These are phyloP conservation scores for Wiebesia pumilae DNA, from an alignment of 1,140 invertebrate genomes.

Conservation along the genomic window DNA sequence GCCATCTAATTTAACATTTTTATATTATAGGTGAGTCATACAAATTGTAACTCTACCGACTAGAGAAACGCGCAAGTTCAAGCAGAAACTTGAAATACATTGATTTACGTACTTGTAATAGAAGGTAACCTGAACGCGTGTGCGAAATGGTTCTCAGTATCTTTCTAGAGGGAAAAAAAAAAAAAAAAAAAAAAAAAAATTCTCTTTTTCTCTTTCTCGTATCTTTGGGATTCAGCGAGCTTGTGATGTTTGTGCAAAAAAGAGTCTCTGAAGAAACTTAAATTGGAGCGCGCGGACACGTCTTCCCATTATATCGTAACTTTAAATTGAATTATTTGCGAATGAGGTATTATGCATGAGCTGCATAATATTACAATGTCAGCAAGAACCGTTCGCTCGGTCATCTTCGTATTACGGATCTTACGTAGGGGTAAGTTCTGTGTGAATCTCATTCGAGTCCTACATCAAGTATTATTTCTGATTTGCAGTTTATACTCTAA, in stretches of 20 bases:
- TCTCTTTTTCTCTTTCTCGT: background rate
- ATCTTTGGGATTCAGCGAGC: background rate
- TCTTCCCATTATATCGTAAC: background rate
- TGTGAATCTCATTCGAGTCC: background rate
- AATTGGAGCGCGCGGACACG: background rate
- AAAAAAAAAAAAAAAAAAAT: background rate
- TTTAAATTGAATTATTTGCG: constrained; percentile 38
- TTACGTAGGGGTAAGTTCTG: background rate
- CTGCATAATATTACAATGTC: background rate
- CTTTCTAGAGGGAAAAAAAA: background rate
- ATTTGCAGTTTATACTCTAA: background rate
- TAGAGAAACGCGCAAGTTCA: background rate
- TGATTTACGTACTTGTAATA: background rate
- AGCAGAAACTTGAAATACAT: background rate
- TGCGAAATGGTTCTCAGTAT: background rate
- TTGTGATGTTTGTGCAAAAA: background rate
- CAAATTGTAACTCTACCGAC: background rate
- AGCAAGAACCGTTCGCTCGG: background rate
- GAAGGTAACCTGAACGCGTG: background rate
- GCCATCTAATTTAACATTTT: background rate
- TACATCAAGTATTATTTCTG: background rate
- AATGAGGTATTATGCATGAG: background rate
- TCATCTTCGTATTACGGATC: no score
- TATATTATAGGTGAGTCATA: background rate
- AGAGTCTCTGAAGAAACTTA: background rate